These are phyloP conservation scores for Pangasius djambal DNA, from an alignment of 2,797 vertebrate genomes.

Conservation along the genomic window DNA sequence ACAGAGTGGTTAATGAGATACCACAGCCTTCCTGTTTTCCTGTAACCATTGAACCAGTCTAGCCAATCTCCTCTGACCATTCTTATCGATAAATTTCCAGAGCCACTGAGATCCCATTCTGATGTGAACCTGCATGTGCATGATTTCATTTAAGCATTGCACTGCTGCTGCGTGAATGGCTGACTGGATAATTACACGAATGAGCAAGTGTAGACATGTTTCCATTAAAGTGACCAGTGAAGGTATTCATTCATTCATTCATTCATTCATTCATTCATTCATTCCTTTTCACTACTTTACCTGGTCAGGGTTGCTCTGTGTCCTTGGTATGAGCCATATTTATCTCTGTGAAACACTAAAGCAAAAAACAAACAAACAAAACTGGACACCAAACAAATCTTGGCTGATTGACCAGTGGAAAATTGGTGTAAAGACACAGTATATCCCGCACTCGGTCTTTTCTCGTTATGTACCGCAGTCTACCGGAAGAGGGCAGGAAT, in stretches of 20 bases:
- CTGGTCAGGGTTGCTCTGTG: neutral
- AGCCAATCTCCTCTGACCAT: neutral
- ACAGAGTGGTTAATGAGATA: neutral
- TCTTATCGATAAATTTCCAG: neutral
- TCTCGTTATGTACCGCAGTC: neutral
- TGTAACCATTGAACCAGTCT: neutral
- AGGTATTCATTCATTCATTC: neutral
- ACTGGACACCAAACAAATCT: neutral
- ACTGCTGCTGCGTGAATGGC: neutral
- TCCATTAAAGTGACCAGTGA: neutral
- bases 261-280: neutral
- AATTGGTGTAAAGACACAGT: neutral
- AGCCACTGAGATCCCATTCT: neutral
- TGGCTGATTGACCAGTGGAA: neutral
- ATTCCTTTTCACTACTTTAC: neutral
- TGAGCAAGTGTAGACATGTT: neutral
- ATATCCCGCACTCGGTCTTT: neutral
- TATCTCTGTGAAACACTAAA: neutral
- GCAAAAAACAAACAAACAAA: neutral
- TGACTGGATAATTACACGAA: neutral
- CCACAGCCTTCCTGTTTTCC: neutral
- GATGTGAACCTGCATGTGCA: neutral
- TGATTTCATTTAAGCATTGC: neutral
- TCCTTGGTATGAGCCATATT: neutral
- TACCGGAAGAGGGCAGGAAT: constrained; percentile 38